A percentile compares a stretch with the other conserved stretches of the same genome.
These are phyloP conservation scores for Ceratina calcarata DNA, from an alignment of 1,140 invertebrate genomes.

Conservation along the genomic window DNA sequence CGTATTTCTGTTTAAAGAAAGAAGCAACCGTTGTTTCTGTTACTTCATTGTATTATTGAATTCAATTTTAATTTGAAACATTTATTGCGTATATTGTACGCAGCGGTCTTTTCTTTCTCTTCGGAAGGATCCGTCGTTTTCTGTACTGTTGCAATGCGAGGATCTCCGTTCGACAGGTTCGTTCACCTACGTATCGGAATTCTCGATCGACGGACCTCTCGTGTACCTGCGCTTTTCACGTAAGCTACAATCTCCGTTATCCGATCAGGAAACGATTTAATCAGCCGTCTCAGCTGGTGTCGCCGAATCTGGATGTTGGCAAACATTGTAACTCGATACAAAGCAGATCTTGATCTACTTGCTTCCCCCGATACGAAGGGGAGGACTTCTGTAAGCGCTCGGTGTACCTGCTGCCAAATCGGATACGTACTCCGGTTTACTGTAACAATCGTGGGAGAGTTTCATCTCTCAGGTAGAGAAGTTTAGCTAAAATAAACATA, in stretches of 20 bases:
- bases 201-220: not conserved
- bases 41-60: too few relatives aligned
- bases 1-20: too few relatives aligned
- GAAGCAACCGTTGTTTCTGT: too few relatives aligned
- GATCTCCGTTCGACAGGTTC: conserved; percentile 1
- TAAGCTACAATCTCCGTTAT: conserved; percentile 54
- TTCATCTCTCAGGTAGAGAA: not conserved
- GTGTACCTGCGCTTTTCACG: conserved; percentile 46
- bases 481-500: too few relatives aligned
- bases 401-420: conserved; percentile 21
- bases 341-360: conserved; percentile 52
- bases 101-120: too few relatives aligned
- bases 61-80: too few relatives aligned
- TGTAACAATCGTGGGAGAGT: conserved; percentile 50
- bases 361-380: conserved; percentile 12
- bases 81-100: too few relatives aligned
- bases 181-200: not conserved
- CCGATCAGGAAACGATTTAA: conserved; percentile 57
- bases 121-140: too few relatives aligned
- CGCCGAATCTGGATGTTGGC: conserved; percentile 58
- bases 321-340: conserved; percentile 72
- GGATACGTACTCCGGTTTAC: conserved; percentile 26
- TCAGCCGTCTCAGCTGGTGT: conserved; percentile 50
- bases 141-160: too few relatives aligned
- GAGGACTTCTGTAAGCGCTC: conserved; percentile 10